phyloP scores from a whole-genome alignment of 92 coral and sea anemone species.

The Zoanthus solanderi region DNA sequence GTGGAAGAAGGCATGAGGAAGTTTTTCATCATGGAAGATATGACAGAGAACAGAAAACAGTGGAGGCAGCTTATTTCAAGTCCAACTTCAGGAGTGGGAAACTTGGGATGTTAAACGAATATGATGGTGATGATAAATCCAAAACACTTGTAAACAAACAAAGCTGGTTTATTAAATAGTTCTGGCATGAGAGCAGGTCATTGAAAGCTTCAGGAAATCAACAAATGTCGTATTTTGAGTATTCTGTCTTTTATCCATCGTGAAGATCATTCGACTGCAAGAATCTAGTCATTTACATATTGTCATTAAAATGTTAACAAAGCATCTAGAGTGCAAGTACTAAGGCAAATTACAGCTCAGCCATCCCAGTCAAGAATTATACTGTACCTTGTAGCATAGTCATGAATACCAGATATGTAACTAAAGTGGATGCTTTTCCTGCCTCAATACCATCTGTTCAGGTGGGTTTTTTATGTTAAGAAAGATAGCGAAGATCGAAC shows the following conservation, averaged over 20 bases:
- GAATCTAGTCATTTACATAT: too few species aligned
- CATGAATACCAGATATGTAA: constrained; percentile 25
- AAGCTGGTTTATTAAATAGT: not conserved
- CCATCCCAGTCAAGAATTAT: constrained; percentile 12
- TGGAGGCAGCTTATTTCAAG: too few species aligned
- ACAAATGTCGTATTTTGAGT: not conserved
- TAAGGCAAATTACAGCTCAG: constrained; percentile 8
- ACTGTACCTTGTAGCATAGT: constrained; percentile 34
- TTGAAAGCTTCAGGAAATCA: not conserved
- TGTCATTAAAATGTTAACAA: too few species aligned
- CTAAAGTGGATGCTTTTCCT: constrained; percentile 17
- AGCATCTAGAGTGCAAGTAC: not conserved
- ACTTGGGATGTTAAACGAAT: too few species aligned
- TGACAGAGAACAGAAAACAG: too few species aligned
- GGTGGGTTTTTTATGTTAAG: constrained; percentile 26
- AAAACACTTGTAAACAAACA: too few species aligned
- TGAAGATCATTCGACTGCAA: too few species aligned
- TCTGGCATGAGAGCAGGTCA: not conserved
- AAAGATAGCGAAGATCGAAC: not conserved
- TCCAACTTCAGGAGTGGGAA: too few species aligned
- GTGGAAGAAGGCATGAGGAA: too few species aligned
- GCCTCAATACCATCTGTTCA: not conserved
- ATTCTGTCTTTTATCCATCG: not conserved
- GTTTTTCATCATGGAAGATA: too few species aligned
- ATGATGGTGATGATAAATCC: too few species aligned